Percentiles rank a stretch among this genome's conserved stretches.
Conservation (phyloP, 2,113 vertebrate species). For the Aramus guarauna region DNA sequence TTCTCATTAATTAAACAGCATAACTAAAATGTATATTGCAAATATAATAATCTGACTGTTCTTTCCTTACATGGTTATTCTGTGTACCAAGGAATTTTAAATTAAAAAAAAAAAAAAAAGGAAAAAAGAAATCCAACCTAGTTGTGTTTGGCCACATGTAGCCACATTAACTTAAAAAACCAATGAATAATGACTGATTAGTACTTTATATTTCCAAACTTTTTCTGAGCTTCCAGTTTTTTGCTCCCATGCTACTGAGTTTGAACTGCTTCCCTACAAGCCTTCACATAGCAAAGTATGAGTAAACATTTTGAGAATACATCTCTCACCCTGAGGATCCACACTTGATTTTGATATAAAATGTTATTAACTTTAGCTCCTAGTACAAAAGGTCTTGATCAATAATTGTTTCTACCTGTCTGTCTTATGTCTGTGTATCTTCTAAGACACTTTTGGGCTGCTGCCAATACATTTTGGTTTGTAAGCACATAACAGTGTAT, state of each 20-base stretch:
- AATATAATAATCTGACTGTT: neutral
- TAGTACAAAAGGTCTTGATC: conserved; percentile 65
- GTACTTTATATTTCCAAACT: neutral
- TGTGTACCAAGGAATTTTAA: neutral
- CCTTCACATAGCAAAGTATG: neutral
- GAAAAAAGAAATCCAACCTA: neutral
- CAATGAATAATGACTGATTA: neutral
- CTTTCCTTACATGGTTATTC: neutral
- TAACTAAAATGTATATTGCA: neutral
- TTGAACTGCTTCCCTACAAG: neutral
- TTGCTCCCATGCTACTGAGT: neutral
- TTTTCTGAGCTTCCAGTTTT: neutral
- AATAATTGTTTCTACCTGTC: conserved; percentile 68
- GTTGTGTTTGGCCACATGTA: neutral
- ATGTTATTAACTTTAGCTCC: conserved; percentile 67
- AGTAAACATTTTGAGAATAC: conserved; percentile 48
- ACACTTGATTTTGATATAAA: conserved; percentile 68
- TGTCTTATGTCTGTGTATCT: conserved; percentile 46
- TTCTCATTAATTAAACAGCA: neutral
- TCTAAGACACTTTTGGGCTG: conserved; percentile 23
- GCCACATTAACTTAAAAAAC: neutral
- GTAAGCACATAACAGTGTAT: conserved; percentile 22
- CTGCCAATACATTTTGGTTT: conserved; percentile 1
- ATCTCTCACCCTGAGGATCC: conserved; percentile 35
- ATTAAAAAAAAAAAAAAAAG: neutral